Evolutionary conservation across 2,888 invertebrate species (phyloP).

Genomic region (Xestoiulus laeticollis): DNA sequence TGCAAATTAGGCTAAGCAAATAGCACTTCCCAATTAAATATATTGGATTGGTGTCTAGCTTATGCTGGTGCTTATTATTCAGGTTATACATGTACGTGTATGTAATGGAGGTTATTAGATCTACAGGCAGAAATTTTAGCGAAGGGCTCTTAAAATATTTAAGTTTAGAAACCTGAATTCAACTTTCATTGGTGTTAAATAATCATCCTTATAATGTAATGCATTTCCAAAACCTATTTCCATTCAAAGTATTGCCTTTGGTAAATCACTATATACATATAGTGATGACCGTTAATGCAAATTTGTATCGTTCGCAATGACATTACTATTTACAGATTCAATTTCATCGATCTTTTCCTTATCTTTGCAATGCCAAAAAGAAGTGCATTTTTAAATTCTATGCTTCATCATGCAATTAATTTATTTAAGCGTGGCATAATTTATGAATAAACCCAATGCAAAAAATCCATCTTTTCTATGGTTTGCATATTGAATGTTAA

Average conservation of each 20-base stretch:
- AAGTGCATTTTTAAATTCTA: not conserved
- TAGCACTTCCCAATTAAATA: conserved; percentile 42
- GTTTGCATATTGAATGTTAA: too few species aligned
- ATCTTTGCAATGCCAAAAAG: not conserved
- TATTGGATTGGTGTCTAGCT: conserved; percentile 8
- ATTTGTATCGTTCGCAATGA: not conserved
- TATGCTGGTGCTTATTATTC: conserved; percentile 6
- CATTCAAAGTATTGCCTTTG: not conserved
- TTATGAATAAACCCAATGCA: too few species aligned
- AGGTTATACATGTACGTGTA: too few species aligned
- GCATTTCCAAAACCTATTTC: not conserved
- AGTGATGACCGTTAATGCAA: not conserved
- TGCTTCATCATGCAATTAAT: too few species aligned
- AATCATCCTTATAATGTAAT: not conserved
- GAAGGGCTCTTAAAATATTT: conserved; percentile 44
- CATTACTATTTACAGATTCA: not conserved
- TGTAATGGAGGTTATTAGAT: conserved; percentile 46
- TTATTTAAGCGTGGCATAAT: too few species aligned
- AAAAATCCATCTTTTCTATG: too few species aligned
- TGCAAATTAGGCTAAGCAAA: conserved; percentile 49
- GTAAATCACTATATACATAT: not conserved
- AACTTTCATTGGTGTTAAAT: conserved; percentile 24
- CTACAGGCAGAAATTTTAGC: not conserved
- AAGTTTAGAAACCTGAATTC: conserved; percentile 17
- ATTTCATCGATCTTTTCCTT: not conserved